Base-by-base conservation (phyloP, 2,888 invertebrate species). In the Drosophila histrio region DNA sequence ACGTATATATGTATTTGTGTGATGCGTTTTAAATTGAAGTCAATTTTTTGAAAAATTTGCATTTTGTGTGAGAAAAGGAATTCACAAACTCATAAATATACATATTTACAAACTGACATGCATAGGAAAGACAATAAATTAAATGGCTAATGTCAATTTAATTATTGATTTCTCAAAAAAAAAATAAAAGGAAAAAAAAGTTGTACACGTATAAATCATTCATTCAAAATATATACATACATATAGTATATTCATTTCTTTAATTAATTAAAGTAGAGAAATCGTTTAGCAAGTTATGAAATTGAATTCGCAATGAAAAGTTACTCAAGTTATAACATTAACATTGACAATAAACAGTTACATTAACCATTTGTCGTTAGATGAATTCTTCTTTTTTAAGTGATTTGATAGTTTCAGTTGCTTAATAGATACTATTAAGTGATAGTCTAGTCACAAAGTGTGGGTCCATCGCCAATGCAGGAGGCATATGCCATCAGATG, bases 401-500 rank as follows among this genome's bases (percentile, higher is more conserved):
- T n/a, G n/a, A n/a, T n/a, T n/a, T n/a, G n/a, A n/a, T n/a, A n/a
- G n/a, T n/a, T n/a, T n/a, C n/a, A n/a, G n/a, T n/a, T n/a, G n/a
- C n/a, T n/a, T n/a, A n/a, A n/a, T n/a, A n/a, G n/a, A n/a, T n/a
- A n/a, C n/a, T n/a, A n/a, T n/a, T n/a, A n/a, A n/a, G n/a, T n/a
- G n/a, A n/a, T n/a, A 34, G 9, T 17, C 39, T 30, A 30, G 1
- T 75, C 62, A 43, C 81, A 82, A 0, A 82, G 15, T 92, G 91
- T 0, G 53, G 38, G 72, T 2, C 88, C 88, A 17, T 85, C 8
- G 13, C 96, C 96, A n/a, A 96, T 94, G 79, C 95, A 94, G 0
- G 95, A 92, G 0, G 96, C 95, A 74, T 93, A 95, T 0, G 94
- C 94, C 86, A 96, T 93, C 4, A 95, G 93, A 75, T 96, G 95